These are phyloP conservation scores for Dichetophora obliterata DNA, from an alignment of 2,888 invertebrate genomes.

Conservation along the genomic window DNA sequence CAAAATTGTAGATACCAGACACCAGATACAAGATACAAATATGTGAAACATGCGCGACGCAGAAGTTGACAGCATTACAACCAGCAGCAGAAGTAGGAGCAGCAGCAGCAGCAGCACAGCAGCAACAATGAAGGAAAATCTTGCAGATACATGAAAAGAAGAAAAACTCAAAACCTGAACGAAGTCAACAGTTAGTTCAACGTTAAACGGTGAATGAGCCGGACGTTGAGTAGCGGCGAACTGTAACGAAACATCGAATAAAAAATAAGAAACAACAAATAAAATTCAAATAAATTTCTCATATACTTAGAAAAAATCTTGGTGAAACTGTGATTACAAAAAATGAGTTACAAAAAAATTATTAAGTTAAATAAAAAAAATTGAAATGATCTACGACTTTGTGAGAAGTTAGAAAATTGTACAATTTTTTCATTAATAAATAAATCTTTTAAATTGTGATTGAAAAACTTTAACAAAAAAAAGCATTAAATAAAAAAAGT, in stretches of 20 bases:
- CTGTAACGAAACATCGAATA: background rate
- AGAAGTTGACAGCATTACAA: background rate
- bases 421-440: no score
- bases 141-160: slow-evolving; percentile 52
- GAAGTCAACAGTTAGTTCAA: slow-evolving; percentile 57
- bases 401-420: no score
- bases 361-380: no score
- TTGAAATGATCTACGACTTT: no score
- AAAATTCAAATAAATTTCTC: no score
- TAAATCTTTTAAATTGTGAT: no score
- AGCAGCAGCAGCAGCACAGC: slow-evolving; percentile 37
- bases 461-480: no score
- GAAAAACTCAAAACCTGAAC: slow-evolving; percentile 56
- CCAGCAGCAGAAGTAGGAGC: slow-evolving; percentile 28
- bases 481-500: no score
- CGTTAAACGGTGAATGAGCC: slow-evolving; percentile 59
- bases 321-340: no score
- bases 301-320: no score
- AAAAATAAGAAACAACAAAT: no score
- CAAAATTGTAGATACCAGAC: slow-evolving; percentile 15
- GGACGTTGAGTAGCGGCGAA: slow-evolving; percentile 49
- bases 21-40: background rate
- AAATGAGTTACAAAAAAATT: no score
- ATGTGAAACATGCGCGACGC: background rate
- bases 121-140: slow-evolving; percentile 42